Percentiles rank a stretch among this genome's conserved stretches.
Conservation (phyloP, 2,888 invertebrate genomes). For the Pediacus dermestoides region DNA sequence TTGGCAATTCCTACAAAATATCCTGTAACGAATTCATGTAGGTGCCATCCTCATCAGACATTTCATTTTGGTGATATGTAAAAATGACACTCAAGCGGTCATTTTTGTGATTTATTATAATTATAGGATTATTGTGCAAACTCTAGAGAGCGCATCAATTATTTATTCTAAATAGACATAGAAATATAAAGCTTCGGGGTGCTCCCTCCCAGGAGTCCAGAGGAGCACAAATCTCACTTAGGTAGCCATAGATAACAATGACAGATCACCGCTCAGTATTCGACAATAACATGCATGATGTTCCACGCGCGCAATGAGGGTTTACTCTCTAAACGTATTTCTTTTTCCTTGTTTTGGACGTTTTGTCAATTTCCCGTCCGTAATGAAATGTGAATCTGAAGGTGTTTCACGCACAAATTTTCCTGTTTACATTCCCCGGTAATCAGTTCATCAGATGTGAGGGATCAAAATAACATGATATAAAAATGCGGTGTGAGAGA, state of each 20-base stretch:
- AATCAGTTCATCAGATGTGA: conserved; percentile 32
- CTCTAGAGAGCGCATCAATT: conserved; percentile 28
- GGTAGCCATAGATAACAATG: conserved; percentile 33
- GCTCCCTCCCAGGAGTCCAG: conserved; percentile 25
- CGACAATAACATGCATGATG: conserved; percentile 24
- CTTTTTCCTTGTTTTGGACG: too few relatives aligned
- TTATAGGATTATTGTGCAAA: not conserved
- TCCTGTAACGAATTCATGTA: too few relatives aligned
- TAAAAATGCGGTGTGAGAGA: conserved; percentile 27
- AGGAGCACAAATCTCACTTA: conserved; percentile 43
- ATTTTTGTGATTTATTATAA: conserved; percentile 2
- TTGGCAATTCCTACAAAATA: too few relatives aligned
- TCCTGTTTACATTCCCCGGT: conserved; percentile 19
- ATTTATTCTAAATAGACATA: conserved; percentile 32
- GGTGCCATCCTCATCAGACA: too few relatives aligned
- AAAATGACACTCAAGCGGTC: too few relatives aligned
- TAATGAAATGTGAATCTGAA: conserved; percentile 16
- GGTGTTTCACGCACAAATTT: conserved; percentile 8
- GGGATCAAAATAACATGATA: conserved; percentile 28
- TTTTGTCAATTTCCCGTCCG: conserved; percentile 12
- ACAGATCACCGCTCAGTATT: conserved; percentile 31
- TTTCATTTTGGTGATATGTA: too few relatives aligned
- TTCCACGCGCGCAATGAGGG: conserved; percentile 16
- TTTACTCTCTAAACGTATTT: too few relatives aligned
- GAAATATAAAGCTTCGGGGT: conserved; percentile 17